Conservation (phyloP, 2,888 invertebrate species). For the Hirtodrosophila trivittata region DNA sequence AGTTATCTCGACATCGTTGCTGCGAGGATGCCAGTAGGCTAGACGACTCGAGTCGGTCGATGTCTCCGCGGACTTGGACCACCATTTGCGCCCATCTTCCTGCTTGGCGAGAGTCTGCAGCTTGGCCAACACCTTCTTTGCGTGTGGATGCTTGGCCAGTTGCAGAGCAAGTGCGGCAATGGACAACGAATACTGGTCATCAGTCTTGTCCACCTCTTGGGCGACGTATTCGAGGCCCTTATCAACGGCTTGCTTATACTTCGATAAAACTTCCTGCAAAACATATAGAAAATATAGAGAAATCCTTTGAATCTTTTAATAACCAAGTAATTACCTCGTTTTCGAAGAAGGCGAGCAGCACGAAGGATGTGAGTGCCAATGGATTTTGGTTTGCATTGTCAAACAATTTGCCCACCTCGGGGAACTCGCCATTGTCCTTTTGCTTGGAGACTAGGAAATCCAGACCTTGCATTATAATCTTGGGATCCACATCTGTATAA, state of each 20-base stretch:
- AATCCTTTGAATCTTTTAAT: too few species aligned
- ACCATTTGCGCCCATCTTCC: slow-evolving; percentile 89
- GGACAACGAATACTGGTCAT: slow-evolving; percentile 90
- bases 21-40: slow-evolving; percentile 85
- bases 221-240: slow-evolving; percentile 91
- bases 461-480: slow-evolving; percentile 87
- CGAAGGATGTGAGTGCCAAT: slow-evolving; percentile 91
- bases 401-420: slow-evolving; percentile 90
- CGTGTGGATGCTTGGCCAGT: slow-evolving; percentile 89
- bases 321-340: too few species aligned
- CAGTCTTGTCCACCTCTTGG: slow-evolving; percentile 87
- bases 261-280: slow-evolving; percentile 65
- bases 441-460: slow-evolving; percentile 90
- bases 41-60: background rate
- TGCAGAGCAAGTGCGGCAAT: slow-evolving; percentile 91
- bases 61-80: slow-evolving; percentile 87
- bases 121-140: slow-evolving; percentile 86
- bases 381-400: slow-evolving; percentile 87
- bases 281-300: background rate
- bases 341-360: slow-evolving; percentile 90
- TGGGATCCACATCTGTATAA: slow-evolving; percentile 89
- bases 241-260: slow-evolving; percentile 88
- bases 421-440: slow-evolving; percentile 90
- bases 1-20: slow-evolving; percentile 91
- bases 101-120: slow-evolving; percentile 84